Percentiles rank a stretch among this genome's conserved stretches.
Conservation (phyloP, 2,797 vertebrate species). For the Sebastiscus tertius region DNA sequence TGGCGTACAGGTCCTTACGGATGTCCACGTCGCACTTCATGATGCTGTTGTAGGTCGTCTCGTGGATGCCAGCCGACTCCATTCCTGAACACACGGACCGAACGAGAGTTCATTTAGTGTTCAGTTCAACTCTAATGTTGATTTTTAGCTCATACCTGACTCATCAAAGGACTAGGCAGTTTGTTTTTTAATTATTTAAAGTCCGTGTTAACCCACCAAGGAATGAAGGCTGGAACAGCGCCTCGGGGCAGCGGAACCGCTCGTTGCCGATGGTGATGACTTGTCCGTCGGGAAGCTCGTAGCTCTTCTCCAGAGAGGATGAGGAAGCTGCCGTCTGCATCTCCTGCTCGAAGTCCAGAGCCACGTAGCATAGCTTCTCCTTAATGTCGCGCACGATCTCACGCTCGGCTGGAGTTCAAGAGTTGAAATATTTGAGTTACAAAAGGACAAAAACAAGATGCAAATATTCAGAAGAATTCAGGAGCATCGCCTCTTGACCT, state of each 20-base stretch:
- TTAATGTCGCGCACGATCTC: constrained; percentile 86
- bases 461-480: not conserved
- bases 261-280: constrained; percentile 98
- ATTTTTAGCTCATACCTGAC: too few species aligned
- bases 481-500: too few species aligned
- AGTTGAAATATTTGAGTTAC: not conserved
- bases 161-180: too few species aligned
- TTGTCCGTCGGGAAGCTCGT: constrained; percentile 95
- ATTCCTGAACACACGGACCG: constrained; percentile 60
- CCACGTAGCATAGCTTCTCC: constrained; percentile 84
- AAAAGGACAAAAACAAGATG: not conserved
- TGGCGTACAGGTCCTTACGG: constrained; percentile 92
- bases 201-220: constrained; percentile 80
- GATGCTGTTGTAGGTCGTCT: constrained; percentile 80
- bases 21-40: constrained; percentile 87
- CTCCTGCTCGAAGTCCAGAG: constrained; percentile 85
- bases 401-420: constrained; percentile 74
- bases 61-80: constrained; percentile 75
- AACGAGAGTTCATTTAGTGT: not conserved
- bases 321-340: constrained; percentile 85
- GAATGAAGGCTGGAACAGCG: constrained; percentile 97
- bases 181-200: too few species aligned
- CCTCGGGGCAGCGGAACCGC: constrained; percentile 96
- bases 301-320: constrained; percentile 96
- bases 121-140: not conserved